These are phyloP conservation scores for Hapalemur alaotrensis DNA, from an alignment of 2,797 vertebrate genomes.

Conservation along the genomic window DNA sequence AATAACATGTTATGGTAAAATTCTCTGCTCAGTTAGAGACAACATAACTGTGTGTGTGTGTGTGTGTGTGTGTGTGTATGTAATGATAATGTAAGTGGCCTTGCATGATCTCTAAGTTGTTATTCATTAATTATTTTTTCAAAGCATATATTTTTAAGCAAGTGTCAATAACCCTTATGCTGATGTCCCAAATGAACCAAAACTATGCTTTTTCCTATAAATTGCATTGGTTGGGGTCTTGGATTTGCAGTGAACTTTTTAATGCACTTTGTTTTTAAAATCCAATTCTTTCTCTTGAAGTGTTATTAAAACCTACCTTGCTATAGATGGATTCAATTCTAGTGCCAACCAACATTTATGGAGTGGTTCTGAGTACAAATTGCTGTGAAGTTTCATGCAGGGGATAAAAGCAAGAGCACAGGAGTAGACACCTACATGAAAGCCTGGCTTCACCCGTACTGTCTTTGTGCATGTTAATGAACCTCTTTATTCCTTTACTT, in stretches of 20 bases:
- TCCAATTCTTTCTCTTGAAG: not conserved
- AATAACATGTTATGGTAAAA: not conserved
- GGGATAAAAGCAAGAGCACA: not conserved
- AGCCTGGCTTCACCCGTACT: not conserved
- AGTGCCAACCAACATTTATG: not conserved
- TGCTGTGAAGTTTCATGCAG: not conserved
- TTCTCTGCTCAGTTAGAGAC: not conserved
- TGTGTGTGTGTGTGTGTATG: not conserved
- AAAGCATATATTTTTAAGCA: not conserved
- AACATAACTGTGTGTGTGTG: not conserved
- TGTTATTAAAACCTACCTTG: not conserved
- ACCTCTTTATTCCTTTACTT: not conserved
- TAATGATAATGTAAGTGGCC: not conserved
- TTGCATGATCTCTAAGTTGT: not conserved
- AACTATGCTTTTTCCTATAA: not conserved
- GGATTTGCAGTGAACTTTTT: not conserved
- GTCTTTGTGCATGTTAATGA: not conserved
- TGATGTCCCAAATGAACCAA: not conserved
- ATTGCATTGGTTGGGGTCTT: not conserved
- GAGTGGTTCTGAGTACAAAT: not conserved
- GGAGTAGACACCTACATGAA: not conserved
- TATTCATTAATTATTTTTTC: not conserved
- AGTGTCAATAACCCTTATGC: not conserved
- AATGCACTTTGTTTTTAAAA: not conserved
- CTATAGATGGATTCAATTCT: not conserved